Evolutionary conservation across 2,797 vertebrate genomes (phyloP).

Genomic region (Poliocrania exsul): DNA sequence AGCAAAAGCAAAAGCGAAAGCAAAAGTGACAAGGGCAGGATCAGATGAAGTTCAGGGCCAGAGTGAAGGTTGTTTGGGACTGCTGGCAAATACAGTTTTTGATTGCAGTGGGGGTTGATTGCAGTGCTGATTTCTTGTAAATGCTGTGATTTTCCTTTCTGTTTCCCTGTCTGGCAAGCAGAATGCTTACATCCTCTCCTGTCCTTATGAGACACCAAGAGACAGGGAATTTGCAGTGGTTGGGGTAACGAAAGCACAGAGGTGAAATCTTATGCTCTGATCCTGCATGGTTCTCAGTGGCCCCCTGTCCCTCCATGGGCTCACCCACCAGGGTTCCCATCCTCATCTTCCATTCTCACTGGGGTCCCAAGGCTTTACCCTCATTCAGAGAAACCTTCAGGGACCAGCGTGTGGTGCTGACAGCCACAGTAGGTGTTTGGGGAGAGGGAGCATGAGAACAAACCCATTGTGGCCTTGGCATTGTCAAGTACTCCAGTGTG

Average conservation of each 20-base stretch:
- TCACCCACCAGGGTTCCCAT: not conserved
- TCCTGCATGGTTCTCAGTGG: fast-evolving
- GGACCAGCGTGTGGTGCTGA: not conserved
- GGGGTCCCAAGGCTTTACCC: not conserved
- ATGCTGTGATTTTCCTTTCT: not conserved
- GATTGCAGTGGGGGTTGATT: fast-evolving
- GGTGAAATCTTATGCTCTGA: not conserved
- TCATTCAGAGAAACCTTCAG: not conserved
- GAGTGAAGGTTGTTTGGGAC: not conserved
- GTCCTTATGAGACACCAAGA: not conserved
- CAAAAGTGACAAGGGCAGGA: not conserved
- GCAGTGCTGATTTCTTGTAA: not conserved
- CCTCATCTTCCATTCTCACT: not conserved
- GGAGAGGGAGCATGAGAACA: fast-evolving
- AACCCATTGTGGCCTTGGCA: not conserved
- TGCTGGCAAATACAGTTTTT: fast-evolving
- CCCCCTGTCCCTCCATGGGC: fast-evolving
- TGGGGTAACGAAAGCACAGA: not conserved
- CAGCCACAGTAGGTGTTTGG: fast-evolving
- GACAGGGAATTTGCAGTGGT: not conserved
- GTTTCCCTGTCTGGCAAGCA: not conserved
- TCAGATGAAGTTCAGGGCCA: too few relatives aligned
- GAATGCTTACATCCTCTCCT: not conserved
- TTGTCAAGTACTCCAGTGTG: not conserved
- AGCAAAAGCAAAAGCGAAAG: not conserved